Evolutionary conservation across 2,888 invertebrate genomes (phyloP), one percentile per base, ranked within the genome.

Genomic region (Caenorhabditis japonica): DNA sequence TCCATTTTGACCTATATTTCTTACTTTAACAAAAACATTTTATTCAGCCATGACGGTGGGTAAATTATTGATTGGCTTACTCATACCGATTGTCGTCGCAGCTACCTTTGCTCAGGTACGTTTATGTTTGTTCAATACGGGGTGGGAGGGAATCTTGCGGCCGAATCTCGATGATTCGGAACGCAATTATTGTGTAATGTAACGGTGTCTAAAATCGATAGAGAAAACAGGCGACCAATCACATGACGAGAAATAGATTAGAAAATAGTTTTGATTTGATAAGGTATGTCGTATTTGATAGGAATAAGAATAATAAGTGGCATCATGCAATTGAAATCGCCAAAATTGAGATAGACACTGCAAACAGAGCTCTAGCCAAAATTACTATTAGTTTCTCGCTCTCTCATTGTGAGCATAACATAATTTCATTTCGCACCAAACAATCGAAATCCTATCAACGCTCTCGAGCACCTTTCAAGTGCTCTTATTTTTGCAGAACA

Each of bases 41-140:
- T 71, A 62, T 71, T 71, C 61, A 69, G 68, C 61, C 56, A 74
- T 74, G 74, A 69, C 68, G 68, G 60, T 61, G 74, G 74, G 74
- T 74, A 74, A 68, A 74, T 68, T 74, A 52, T 30, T 74, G 68
- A 62, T 62, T 69, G 74, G 74, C 58, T 62, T 74, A 59, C 74
- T 74, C 49, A 74, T 74, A 61, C 74, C 68, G 56, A 68, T 74
- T 52, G 15, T 74, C 27, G 52, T 53, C 39, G 56, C 68, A 52
- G 49, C 58, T 17, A 46, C 58, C 34, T 51, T 34, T 47, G 52
- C 56, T 25, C 61, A 74, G 73, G 73, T 73, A 68, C 19, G 60
- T 60, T 55, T 13, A 13, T 66, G 49, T 51, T 66, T 55, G 13
- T 49, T 25, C 34, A 2, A 4, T 38, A 21, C 27, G 27, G 27